Evolutionary conservation across 2,888 invertebrate species (phyloP).

Genomic region (Tetranychus truncatus): DNA sequence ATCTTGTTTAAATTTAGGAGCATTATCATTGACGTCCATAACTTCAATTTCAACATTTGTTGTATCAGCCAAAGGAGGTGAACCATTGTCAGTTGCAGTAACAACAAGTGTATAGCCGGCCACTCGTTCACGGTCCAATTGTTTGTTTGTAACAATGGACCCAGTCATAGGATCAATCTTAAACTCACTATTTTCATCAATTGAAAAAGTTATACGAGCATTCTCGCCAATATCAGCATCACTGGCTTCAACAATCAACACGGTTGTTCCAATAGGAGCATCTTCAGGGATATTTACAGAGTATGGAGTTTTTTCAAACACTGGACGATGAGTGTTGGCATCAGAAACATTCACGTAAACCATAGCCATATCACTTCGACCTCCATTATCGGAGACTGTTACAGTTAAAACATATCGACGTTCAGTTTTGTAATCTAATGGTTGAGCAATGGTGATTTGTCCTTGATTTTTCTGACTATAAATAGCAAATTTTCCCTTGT

Average conservation of each 20-base stretch:
- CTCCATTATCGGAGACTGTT: constrained; percentile 73
- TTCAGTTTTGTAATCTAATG: constrained; percentile 78
- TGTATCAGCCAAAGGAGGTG: constrained; percentile 71
- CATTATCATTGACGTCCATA: constrained; percentile 87
- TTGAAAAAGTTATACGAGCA: constrained; percentile 43
- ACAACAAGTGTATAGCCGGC: constrained; percentile 68
- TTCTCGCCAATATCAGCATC: constrained; percentile 90
- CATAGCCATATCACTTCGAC: constrained; percentile 64
- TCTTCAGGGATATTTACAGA: constrained; percentile 71
- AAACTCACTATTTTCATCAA: constrained; percentile 43
- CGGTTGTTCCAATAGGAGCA: constrained; percentile 71
- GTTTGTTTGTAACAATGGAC: constrained; percentile 65
- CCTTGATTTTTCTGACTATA: constrained; percentile 38
- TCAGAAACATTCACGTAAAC: constrained; percentile 73
- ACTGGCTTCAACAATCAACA: constrained; percentile 71
- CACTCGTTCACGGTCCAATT: constrained; percentile 62
- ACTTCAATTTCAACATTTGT: constrained; percentile 88
- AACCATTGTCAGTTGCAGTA: constrained; percentile 78
- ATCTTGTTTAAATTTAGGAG: constrained; percentile 39
- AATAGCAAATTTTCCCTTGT: constrained; percentile 41
- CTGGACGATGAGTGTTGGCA: constrained; percentile 80
- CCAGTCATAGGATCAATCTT: constrained; percentile 80
- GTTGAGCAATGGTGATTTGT: constrained; percentile 57
- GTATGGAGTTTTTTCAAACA: constrained; percentile 76
- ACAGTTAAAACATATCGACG: constrained; percentile 55